Percentiles rank a stretch among this genome's conserved stretches.
phyloP scores from a whole-genome alignment of 2,888 invertebrate genomes.

The Lepidocyrtinus sp. region DNA sequence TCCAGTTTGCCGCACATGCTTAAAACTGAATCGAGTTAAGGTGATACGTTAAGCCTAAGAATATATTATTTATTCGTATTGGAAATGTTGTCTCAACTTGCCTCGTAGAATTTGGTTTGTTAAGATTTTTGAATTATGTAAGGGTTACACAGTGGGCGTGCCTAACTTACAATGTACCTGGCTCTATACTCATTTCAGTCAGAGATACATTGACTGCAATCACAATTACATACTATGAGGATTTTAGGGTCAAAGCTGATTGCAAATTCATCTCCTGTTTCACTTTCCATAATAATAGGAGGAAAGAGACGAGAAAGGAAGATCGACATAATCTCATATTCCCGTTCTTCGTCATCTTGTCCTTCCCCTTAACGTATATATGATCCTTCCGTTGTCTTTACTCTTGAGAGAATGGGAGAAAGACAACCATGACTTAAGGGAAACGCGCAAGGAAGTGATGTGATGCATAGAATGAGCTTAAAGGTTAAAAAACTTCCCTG shows the following conservation, averaged over 20 bases:
- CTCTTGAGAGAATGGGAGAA: background rate
- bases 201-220: too few species aligned
- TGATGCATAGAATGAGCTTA: background rate
- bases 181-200: too few species aligned
- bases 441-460: background rate
- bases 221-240: too few species aligned
- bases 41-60: too few species aligned
- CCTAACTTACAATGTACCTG: too few species aligned
- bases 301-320: conserved; percentile 32
- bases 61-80: too few species aligned
- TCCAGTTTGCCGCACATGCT: too few species aligned
- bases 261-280: conserved; percentile 17
- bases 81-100: too few species aligned
- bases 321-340: conserved; percentile 54
- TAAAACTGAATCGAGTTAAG: too few species aligned
- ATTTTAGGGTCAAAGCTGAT: background rate
- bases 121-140: too few species aligned
- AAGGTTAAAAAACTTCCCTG: conserved; percentile 32
- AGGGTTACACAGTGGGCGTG: too few species aligned
- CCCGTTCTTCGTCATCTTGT: conserved; percentile 43
- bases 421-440: background rate
- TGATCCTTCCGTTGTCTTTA: background rate
- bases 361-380: conserved; percentile 15
- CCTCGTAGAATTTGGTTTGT: too few species aligned
- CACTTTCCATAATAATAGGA: conserved; percentile 37